Conservation (phyloP, 2,888 invertebrate species). For the Cremastinae sp. region DNA sequence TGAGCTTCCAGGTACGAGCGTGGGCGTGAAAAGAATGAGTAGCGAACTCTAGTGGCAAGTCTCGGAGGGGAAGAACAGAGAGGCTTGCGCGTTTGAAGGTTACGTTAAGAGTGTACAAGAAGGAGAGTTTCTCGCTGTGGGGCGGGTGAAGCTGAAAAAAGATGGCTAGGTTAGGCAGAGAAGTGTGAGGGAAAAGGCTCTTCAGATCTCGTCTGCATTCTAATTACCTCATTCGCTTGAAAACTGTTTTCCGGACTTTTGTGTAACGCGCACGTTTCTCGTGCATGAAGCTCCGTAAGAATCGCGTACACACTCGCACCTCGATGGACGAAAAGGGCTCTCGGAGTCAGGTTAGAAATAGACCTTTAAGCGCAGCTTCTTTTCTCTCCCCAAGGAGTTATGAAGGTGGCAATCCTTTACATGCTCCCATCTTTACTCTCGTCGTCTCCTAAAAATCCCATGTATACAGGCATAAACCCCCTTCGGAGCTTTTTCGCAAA, state of each 20-base stretch:
- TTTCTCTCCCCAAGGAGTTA: constrained; percentile 26
- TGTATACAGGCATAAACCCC: neutral
- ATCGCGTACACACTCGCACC: constrained; percentile 1
- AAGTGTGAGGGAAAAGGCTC: constrained; percentile 32
- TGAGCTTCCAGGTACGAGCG: constrained; percentile 17
- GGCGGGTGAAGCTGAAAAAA: neutral
- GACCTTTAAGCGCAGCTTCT: constrained; percentile 28
- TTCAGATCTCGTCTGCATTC: constrained; percentile 76
- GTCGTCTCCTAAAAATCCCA: constrained; percentile 18
- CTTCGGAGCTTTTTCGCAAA: neutral
- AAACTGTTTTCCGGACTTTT: constrained; percentile 74
- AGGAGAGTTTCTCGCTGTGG: constrained; percentile 9
- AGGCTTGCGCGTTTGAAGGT: constrained; percentile 49
- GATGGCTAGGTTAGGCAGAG: constrained; percentile 1
- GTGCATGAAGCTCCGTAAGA: neutral
- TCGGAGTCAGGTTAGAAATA: constrained; percentile 28
- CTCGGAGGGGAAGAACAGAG: constrained; percentile 35
- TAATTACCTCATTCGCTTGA: constrained; percentile 78
- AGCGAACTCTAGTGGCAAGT: neutral
- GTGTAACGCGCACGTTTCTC: constrained; percentile 62
- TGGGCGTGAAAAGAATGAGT: constrained; percentile 23
- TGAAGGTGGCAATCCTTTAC: constrained; percentile 40
- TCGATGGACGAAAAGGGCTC: constrained; percentile 38
- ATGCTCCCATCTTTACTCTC: constrained; percentile 7
- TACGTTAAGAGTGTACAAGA: constrained; percentile 31